Evolutionary conservation across 2,888 invertebrate species (phyloP).

Genomic region (Actias luna): DNA sequence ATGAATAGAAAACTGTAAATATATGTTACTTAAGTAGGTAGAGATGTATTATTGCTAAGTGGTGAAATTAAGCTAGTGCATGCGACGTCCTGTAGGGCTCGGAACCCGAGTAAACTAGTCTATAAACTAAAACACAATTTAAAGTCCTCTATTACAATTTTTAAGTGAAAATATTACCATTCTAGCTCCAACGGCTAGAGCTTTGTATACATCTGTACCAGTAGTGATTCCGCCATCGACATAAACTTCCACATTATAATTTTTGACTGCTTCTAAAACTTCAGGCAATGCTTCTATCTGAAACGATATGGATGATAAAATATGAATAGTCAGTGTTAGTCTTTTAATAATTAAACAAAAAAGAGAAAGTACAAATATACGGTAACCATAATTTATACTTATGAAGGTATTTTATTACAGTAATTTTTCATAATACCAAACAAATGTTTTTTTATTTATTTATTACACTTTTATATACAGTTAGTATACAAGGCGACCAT

Average conservation of each 20-base stretch:
- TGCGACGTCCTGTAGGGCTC: too few relatives aligned
- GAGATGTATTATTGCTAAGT: too few relatives aligned
- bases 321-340: too few relatives aligned
- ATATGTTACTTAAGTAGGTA: too few relatives aligned
- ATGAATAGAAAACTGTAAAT: too few relatives aligned
- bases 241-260: constrained; percentile 88
- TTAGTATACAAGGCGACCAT: too few relatives aligned
- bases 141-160: neutral
- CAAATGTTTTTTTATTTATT: too few relatives aligned
- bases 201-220: constrained; percentile 95
- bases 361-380: neutral
- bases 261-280: constrained; percentile 86
- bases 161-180: constrained; percentile 80
- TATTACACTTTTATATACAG: too few relatives aligned
- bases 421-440: neutral
- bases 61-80: too few relatives aligned
- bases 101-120: neutral
- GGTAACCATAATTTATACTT: neutral
- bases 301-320: too few relatives aligned
- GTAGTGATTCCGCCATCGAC: constrained; percentile 93
- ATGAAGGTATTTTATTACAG: neutral
- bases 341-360: too few relatives aligned
- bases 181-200: constrained; percentile 93
- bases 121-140: neutral
- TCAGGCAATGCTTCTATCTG: constrained; percentile 93